Percentiles rank a stretch among this genome's conserved stretches.
These are phyloP conservation scores for Eristalinus sepulchralis DNA, from an alignment of 2,888 invertebrate species.

Conservation along the genomic window DNA sequence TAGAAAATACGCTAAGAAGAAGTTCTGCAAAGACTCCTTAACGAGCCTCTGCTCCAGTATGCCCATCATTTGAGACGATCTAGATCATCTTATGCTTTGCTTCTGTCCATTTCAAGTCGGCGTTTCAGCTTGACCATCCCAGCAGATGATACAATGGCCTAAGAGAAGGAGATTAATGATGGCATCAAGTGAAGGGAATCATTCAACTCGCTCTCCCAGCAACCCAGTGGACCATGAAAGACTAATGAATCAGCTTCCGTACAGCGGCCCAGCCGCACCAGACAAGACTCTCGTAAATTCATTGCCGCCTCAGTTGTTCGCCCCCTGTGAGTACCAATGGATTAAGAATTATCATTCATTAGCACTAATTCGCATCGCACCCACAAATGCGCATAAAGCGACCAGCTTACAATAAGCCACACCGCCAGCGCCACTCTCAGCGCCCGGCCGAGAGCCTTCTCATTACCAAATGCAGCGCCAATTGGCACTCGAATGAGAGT, in stretches of 20 bases:
- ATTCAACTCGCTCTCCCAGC: not conserved
- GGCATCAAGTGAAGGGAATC: not conserved
- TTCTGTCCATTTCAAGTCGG: no score
- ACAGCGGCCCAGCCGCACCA: not conserved
- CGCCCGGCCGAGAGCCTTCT: not conserved
- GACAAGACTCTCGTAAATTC: not conserved
- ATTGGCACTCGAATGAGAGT: slow-evolving; percentile 57
- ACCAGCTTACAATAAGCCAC: not conserved
- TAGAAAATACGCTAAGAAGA: no score
- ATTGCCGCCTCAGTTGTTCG: no score
- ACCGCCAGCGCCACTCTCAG: not conserved
- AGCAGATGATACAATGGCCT: not conserved
- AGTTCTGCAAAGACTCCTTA: no score
- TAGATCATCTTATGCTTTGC: no score
- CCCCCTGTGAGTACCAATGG: not conserved
- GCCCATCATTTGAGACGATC: no score
- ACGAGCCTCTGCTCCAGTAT: no score
- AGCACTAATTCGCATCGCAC: not conserved
- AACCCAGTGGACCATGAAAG: not conserved
- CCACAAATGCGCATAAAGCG: not conserved
- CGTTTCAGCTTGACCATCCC: no score
- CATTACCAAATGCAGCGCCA: slow-evolving; percentile 36
- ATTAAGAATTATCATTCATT: not conserved
- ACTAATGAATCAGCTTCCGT: not conserved
- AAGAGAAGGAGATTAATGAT: not conserved